phyloP scores from a whole-genome alignment of 23 tunicate species.

The Trididemnum miniatum region DNA sequence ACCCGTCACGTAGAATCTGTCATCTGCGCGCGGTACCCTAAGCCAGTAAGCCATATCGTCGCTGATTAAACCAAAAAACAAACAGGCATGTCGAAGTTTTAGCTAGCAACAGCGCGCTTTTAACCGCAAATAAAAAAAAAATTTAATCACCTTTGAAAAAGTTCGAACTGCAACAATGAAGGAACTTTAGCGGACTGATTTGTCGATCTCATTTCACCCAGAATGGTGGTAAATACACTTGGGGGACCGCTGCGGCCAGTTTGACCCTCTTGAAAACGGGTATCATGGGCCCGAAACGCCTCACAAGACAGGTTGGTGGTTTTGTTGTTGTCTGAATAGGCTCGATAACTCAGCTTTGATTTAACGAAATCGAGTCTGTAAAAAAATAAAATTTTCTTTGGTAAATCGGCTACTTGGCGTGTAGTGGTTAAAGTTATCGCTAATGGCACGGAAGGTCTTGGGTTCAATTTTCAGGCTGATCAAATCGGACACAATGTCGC shows the following conservation, averaged over 20 bases:
- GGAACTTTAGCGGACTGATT: neutral
- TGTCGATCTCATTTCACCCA: constrained; percentile 35
- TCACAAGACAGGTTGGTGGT: constrained; percentile 82
- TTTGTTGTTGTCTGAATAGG: constrained; percentile 64
- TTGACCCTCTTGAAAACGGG: constrained; percentile 29
- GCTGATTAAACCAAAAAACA: too few relatives aligned
- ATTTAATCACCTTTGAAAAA: constrained; percentile 56
- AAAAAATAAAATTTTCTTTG: neutral
- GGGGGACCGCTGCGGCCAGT: neutral
- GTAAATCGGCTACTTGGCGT: neutral
- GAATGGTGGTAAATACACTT: constrained; percentile 65
- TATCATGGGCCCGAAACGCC: constrained; percentile 83
- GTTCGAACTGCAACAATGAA: constrained; percentile 52
- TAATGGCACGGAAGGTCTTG: too few relatives aligned
- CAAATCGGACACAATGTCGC: too few relatives aligned
- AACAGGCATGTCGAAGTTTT: too few relatives aligned
- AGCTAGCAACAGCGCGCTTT: too few relatives aligned
- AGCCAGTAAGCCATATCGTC: too few relatives aligned
- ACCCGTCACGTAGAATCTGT: too few relatives aligned
- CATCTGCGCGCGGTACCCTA: too few relatives aligned
- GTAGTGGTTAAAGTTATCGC: too few relatives aligned
- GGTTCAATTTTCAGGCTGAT: too few relatives aligned
- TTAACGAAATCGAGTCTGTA: constrained; percentile 79
- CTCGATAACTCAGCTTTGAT: constrained; percentile 69
- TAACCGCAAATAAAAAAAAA: too few relatives aligned